These are phyloP conservation scores for Salpingus planirostris DNA, from an alignment of 2,888 invertebrate species.

Conservation along the genomic window DNA sequence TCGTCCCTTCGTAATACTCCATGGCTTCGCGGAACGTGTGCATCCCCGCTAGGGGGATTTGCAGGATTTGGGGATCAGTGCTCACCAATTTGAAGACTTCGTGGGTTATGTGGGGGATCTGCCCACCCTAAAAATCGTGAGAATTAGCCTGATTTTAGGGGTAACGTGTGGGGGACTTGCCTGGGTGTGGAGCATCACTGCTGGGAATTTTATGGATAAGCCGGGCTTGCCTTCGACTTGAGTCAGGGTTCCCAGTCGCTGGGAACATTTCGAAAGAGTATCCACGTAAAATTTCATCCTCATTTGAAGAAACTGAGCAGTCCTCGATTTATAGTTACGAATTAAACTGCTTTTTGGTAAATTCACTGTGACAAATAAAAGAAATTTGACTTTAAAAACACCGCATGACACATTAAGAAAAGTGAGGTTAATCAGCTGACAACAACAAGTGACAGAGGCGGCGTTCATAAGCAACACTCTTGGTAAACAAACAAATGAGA, in stretches of 20 bases:
- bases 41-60: slow-evolving; percentile 64
- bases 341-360: too few species aligned
- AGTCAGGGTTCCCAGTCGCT: slow-evolving; percentile 58
- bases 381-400: too few species aligned
- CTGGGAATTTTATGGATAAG: slow-evolving; percentile 60
- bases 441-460: too few species aligned
- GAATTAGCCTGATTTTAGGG: slow-evolving; percentile 36
- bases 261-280: slow-evolving; percentile 48
- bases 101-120: slow-evolving; percentile 71
- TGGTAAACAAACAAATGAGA: too few species aligned
- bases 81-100: slow-evolving; percentile 64
- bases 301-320: slow-evolving; percentile 12
- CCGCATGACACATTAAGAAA: too few species aligned
- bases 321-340: not conserved
- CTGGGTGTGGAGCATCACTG: slow-evolving; percentile 66
- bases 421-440: too few species aligned
- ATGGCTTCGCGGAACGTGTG: slow-evolving; percentile 52
- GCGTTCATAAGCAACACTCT: not conserved
- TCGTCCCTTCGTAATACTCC: slow-evolving; percentile 52
- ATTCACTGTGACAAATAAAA: too few species aligned
- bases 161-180: slow-evolving; percentile 41
- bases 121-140: too few species aligned
- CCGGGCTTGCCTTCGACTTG: slow-evolving; percentile 51
- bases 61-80: slow-evolving; percentile 52
- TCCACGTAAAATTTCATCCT: slow-evolving; percentile 65